Conservation (phyloP, 2,888 invertebrate species). For the Alentia gelatinosa region DNA sequence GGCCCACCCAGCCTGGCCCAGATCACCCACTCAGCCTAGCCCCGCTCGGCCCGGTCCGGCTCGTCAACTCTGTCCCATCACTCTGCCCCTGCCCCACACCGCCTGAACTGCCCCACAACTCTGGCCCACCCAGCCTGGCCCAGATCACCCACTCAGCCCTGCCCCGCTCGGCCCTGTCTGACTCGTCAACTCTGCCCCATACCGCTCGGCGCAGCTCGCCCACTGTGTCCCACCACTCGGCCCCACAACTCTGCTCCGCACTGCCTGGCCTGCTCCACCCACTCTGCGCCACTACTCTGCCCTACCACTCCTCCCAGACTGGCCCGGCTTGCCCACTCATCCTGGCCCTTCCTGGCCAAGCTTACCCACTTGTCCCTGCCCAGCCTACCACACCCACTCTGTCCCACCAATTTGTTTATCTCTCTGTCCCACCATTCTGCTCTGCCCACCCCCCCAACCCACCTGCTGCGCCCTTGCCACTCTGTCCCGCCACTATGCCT, state of each 20-base stretch:
- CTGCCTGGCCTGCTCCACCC: background rate
- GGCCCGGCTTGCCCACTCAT: too few relatives aligned
- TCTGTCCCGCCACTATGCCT: too few relatives aligned
- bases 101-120: background rate
- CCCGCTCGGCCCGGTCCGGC: background rate
- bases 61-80: background rate
- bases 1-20: background rate
- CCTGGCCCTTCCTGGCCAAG: too few relatives aligned
- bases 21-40: background rate
- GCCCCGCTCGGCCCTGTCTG: background rate
- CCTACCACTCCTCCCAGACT: too few relatives aligned
- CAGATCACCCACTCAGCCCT: background rate
- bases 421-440: too few relatives aligned
- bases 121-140: background rate
- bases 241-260: background rate
- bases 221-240: background rate
- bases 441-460: too few relatives aligned
- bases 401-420: too few relatives aligned
- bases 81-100: background rate
- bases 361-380: too few relatives aligned
- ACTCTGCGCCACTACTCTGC: too few relatives aligned
- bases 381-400: too few relatives aligned
- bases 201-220: too few relatives aligned
- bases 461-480: too few relatives aligned
- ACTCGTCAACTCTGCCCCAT: background rate